Base-by-base conservation (phyloP, 2,797 vertebrate species). In the Falco columbarius region DNA sequence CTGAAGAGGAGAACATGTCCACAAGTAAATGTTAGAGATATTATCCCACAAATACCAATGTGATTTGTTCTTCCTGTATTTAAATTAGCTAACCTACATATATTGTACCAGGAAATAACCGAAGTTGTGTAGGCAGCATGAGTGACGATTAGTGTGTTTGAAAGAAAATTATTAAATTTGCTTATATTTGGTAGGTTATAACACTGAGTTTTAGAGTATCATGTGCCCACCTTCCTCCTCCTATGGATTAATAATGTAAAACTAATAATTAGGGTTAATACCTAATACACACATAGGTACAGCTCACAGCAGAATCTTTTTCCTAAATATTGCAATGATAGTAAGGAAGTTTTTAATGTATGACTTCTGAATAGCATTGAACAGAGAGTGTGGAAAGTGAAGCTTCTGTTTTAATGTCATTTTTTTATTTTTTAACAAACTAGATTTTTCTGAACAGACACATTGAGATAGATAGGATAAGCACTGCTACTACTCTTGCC, bases 161-260 rank as follows among this genome's bases (percentile, higher is more conserved):
- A 80, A 94, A 91, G 72, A 93, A 96, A 92, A 86, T 79, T 82
- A 85, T 46, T 79, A 88, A 46, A 29, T 73, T 94, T 81, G 27
- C 10, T 11, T 21, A 29, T 94, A 74, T 84, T 59, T 93, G 68
- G 67, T 27, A 80, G 24, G 18, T 89, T 77, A 71, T 49, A 90
- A 16, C 7, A 16, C 27, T 81, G 42, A 20, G 15, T 81, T 93
- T 90, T 80, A 93, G 54, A 56, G 7, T 21, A 19, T 27, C 47
- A 47, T 54, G 19, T 88, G 44, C 47, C 3, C 87, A 32, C 9
- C 17, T 85, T 71, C 46, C 14, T 66, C n/a, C 70, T 75, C 42
- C 54, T 89, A 20, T 75, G 32, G 52, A 21, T 68, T 72, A 63
- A 44, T 61, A 67, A 72, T 11, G 6, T 63, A 38, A 38, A 38